Percentiles rank a stretch among this genome's conserved stretches.
phyloP scores from a whole-genome alignment of 1,140 invertebrate genomes.

The Drosophila quadrilineata region DNA sequence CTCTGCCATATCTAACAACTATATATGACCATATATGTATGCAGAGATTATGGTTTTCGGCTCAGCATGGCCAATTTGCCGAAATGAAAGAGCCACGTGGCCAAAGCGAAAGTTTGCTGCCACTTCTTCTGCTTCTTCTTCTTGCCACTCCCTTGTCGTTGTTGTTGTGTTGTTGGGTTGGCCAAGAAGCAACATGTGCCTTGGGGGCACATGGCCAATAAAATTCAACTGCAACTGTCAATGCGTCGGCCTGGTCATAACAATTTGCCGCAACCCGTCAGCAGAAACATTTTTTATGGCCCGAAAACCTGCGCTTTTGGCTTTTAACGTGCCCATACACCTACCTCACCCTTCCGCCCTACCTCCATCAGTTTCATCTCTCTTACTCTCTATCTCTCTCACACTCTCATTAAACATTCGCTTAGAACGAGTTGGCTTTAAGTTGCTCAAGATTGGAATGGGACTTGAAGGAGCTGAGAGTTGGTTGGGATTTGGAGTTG shows the following conservation, averaged over 20 bases:
- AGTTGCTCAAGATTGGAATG: too few relatives aligned
- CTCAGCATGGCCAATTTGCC: constrained; percentile 67
- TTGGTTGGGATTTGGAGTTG: not conserved
- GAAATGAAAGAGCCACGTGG: constrained; percentile 23
- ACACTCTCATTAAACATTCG: not conserved
- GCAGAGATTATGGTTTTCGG: constrained; percentile 71
- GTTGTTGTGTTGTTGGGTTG: too few relatives aligned
- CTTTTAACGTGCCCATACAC: too few relatives aligned
- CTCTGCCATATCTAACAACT: too few relatives aligned
- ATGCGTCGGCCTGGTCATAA: constrained; percentile 45
- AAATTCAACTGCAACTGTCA: constrained; percentile 55
- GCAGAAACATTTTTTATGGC: constrained; percentile 48
- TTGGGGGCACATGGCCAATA: constrained; percentile 36
- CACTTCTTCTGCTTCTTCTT: too few relatives aligned
- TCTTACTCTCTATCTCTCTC: not conserved
- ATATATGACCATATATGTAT: constrained; percentile 69
- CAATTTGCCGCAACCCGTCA: constrained; percentile 54
- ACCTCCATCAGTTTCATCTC: not conserved
- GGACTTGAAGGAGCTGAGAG: too few relatives aligned
- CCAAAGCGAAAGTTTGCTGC: constrained; percentile 47
- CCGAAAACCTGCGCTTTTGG: constrained; percentile 26
- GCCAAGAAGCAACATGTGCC: constrained; percentile 25
- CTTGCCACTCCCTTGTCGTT: too few relatives aligned
- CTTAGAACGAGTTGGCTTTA: too few relatives aligned
- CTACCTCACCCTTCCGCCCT: too few relatives aligned